Conservation (phyloP, 2,888 invertebrate species). For the Zaprionus lineosus region DNA sequence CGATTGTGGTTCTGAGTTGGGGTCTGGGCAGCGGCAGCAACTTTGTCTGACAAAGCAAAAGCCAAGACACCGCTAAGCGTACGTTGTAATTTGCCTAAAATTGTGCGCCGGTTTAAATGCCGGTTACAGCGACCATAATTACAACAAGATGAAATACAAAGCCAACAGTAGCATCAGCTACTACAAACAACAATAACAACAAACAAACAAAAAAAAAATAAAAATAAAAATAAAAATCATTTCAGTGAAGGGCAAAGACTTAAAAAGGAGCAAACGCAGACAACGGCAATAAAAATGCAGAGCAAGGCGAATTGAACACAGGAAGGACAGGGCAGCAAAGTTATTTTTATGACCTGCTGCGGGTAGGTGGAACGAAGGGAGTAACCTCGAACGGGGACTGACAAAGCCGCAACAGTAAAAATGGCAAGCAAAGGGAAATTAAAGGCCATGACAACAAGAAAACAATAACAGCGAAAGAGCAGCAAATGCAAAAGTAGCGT, state of each 20-base stretch:
- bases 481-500: constrained; percentile 6
- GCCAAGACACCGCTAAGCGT: constrained; percentile 47
- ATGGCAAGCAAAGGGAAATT: constrained; percentile 48
- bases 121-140: constrained; percentile 37
- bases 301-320: constrained; percentile 55
- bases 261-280: constrained; percentile 37
- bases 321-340: constrained; percentile 73
- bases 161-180: constrained; percentile 12
- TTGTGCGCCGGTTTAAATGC: constrained; percentile 60
- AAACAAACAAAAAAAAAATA: constrained; percentile 3
- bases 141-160: constrained; percentile 22
- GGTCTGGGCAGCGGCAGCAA: constrained; percentile 30
- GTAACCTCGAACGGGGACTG: constrained; percentile 38
- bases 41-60: constrained; percentile 56
- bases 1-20: constrained; percentile 45
- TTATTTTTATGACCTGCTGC: constrained; percentile 75
- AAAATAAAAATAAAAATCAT: constrained; percentile 33
- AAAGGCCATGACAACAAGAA: constrained; percentile 53
- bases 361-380: constrained; percentile 4
- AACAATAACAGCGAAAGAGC: constrained; percentile 12
- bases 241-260: constrained; percentile 50
- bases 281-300: constrained; percentile 65
- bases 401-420: constrained; percentile 59
- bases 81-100: constrained; percentile 61
- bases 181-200: constrained; percentile 4